Evolutionary conservation across 2,888 invertebrate genomes (phyloP).

Genomic region (Nudaria mundana): DNA sequence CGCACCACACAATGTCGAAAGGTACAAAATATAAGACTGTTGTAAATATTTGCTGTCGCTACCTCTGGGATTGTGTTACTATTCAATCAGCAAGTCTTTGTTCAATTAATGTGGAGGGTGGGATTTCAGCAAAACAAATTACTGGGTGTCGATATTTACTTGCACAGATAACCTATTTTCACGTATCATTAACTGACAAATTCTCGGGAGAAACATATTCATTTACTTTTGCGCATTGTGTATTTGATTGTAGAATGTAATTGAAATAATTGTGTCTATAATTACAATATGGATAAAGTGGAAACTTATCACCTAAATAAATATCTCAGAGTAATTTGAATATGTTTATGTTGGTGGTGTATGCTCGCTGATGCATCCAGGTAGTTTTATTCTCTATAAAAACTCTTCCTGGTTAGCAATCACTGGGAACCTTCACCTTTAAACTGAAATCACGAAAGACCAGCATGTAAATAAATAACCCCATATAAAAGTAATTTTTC

Average conservation of each 20-base stretch:
- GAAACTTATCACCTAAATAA: no score
- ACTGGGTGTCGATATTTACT: conserved; percentile 47
- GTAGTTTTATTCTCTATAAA: no score
- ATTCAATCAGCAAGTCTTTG: conserved; percentile 62
- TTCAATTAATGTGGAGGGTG: conserved; percentile 47
- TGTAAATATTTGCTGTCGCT: conserved; percentile 19
- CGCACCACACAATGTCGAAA: background rate
- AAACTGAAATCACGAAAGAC: no score
- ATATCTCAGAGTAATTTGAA: no score
- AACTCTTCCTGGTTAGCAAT: no score
- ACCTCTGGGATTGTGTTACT: conserved; percentile 58
- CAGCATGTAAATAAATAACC: no score
- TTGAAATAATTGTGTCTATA: background rate
- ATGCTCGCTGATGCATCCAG: no score
- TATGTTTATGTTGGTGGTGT: no score
- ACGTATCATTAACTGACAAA: conserved; percentile 61
- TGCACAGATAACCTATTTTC: conserved; percentile 48
- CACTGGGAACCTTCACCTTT: no score
- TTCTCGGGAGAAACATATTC: conserved; percentile 44
- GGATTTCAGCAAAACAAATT: conserved; percentile 53
- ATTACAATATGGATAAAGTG: no score
- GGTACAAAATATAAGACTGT: no score
- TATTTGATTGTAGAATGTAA: background rate
- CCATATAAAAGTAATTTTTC: no score
- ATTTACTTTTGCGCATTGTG: conserved; percentile 36